Conservation (phyloP, 2,113 vertebrate genomes). For the Aegithalos caudatus region DNA sequence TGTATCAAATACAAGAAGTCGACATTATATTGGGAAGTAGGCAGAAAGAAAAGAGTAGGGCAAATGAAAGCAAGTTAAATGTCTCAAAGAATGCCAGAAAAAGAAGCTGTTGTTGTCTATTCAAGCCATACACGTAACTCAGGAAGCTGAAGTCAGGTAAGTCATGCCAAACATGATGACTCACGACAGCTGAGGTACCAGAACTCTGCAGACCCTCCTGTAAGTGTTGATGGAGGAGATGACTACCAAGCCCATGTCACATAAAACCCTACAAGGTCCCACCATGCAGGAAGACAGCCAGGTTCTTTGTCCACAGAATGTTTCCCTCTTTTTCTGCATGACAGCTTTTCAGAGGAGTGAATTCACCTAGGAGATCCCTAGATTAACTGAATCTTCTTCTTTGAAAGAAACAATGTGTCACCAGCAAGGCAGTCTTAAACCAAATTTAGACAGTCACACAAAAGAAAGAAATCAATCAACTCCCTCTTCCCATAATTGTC, state of each 20-base stretch:
- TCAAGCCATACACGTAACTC: not conserved
- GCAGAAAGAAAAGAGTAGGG: not conserved
- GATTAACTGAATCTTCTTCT: not conserved
- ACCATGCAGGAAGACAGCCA: not conserved
- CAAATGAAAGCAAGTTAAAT: not conserved
- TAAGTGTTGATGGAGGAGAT: not conserved
- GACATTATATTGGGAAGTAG: not conserved
- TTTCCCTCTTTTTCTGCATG: not conserved
- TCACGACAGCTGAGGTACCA: not conserved
- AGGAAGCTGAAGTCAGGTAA: not conserved
- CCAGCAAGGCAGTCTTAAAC: not conserved
- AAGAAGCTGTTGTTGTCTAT: not conserved
- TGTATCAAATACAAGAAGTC: not conserved
- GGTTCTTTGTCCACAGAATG: not conserved
- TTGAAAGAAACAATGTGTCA: not conserved
- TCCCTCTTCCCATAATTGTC: not conserved
- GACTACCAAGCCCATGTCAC: not conserved
- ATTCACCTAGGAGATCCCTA: not conserved
- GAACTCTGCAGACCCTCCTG: not conserved
- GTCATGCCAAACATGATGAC: fast-evolving
- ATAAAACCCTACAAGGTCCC: not conserved
- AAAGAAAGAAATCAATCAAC: not conserved
- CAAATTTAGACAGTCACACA: not conserved
- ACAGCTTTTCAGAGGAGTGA: not conserved
- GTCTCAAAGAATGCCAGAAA: not conserved